Conservation (phyloP, 1,140 invertebrate species). For the Dreissena polymorpha region DNA sequence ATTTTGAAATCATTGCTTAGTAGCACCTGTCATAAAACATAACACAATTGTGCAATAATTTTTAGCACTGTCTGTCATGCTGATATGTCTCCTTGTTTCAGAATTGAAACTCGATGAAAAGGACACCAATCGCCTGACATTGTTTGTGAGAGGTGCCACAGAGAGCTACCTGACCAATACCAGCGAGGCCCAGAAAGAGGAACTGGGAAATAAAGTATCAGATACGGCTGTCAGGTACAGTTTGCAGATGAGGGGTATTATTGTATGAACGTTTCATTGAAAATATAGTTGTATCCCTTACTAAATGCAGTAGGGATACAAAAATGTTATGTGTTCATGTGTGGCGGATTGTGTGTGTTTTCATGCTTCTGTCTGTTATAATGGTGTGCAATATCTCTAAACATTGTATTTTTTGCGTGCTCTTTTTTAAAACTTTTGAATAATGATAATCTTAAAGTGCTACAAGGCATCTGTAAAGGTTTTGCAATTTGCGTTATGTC, state of each 20-base stretch:
- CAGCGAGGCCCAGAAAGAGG: constrained; percentile 51
- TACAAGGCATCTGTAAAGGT: too few relatives aligned
- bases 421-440: too few relatives aligned
- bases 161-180: constrained; percentile 64
- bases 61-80: neutral
- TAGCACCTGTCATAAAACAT: too few relatives aligned
- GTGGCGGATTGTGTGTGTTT: neutral
- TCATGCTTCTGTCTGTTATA: neutral
- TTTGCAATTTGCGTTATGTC: too few relatives aligned
- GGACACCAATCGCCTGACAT: constrained; percentile 60
- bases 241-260: neutral
- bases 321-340: neutral
- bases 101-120: constrained; percentile 58
- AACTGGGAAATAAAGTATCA: constrained; percentile 64
- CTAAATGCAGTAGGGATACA: neutral
- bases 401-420: too few relatives aligned
- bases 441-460: too few relatives aligned
- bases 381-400: neutral
- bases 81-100: constrained; percentile 35
- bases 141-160: constrained; percentile 69
- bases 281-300: neutral
- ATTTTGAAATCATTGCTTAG: too few relatives aligned
- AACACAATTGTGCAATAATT: too few relatives aligned
- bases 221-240: constrained; percentile 67
- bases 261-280: neutral